These are phyloP conservation scores for Nomada goodeniana DNA, from an alignment of 2,888 invertebrate species.

Conservation along the genomic window DNA sequence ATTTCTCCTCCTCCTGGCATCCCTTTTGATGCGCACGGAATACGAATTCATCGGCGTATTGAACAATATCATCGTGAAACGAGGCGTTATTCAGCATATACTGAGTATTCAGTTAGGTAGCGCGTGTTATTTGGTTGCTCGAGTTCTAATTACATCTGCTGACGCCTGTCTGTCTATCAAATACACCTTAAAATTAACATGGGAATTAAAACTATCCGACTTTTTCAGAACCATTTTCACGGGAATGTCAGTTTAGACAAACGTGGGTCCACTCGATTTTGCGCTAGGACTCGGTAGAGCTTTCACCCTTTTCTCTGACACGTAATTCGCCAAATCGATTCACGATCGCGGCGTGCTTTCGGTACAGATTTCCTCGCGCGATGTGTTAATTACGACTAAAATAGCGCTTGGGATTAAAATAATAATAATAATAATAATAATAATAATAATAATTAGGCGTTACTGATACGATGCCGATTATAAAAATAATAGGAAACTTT, in stretches of 20 bases:
- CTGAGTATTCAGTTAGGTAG: conserved; percentile 54
- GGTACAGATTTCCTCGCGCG: conserved; percentile 33
- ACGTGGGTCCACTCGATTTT: conserved; percentile 14
- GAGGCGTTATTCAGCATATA: conserved; percentile 19
- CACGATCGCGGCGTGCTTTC: neutral
- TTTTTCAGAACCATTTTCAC: conserved; percentile 41
- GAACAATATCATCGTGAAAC: conserved; percentile 22
- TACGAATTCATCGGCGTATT: conserved; percentile 7
- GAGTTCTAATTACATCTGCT: conserved; percentile 44
- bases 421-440: conserved; percentile 44
- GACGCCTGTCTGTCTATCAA: conserved; percentile 29
- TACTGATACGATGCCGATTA: conserved; percentile 51
- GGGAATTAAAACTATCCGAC: conserved; percentile 43
- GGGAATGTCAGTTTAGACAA: conserved; percentile 62
- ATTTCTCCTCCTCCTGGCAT: neutral
- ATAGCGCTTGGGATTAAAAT: conserved; percentile 50
- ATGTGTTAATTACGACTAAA: conserved; percentile 34
- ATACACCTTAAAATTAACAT: conserved; percentile 48
- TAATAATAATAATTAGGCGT: conserved; percentile 51
- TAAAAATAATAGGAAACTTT: conserved; percentile 72
- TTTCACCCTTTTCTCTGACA: neutral
- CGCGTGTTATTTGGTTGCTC: conserved; percentile 65
- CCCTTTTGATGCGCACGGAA: conserved; percentile 20
- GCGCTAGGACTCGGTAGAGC: neutral
- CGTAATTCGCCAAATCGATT: conserved; percentile 6